Conservation (phyloP, 1,140 invertebrate species). For the Polyergus mexicanus region DNA sequence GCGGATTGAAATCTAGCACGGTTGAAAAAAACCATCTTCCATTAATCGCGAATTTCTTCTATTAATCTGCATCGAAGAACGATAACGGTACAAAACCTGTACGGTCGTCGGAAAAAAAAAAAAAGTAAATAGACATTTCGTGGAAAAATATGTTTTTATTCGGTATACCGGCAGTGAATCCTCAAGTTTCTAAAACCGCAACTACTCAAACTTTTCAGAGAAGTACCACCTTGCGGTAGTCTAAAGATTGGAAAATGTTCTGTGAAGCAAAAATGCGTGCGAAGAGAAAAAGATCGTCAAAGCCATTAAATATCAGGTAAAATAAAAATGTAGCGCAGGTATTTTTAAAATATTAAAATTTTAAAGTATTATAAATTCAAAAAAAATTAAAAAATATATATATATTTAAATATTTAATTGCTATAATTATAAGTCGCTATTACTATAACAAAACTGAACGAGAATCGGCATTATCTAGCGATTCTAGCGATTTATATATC, state of each 20-base stretch:
- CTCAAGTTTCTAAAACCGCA: background rate
- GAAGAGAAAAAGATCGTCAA: background rate
- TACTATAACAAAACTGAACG: background rate
- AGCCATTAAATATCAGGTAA: background rate
- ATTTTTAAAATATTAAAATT: background rate
- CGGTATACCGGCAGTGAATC: background rate
- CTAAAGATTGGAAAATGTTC: constrained; percentile 8
- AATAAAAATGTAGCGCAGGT: background rate
- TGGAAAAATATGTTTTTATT: constrained; percentile 33
- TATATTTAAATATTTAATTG: background rate
- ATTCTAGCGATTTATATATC: background rate
- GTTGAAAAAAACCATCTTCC: background rate
- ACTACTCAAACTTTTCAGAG: background rate
- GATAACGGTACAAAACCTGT: background rate
- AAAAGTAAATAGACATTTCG: constrained; percentile 12
- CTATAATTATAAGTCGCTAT: background rate
- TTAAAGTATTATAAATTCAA: background rate
- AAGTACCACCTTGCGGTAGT: background rate
- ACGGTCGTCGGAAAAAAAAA: background rate
- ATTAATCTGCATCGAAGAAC: background rate
- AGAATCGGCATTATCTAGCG: background rate
- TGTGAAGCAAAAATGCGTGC: background rate
- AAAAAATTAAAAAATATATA: background rate
- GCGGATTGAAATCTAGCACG: background rate
- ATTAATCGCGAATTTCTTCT: background rate